These are phyloP conservation scores for Folsomia manolachei DNA, from an alignment of 2,888 invertebrate genomes.

Conservation along the genomic window DNA sequence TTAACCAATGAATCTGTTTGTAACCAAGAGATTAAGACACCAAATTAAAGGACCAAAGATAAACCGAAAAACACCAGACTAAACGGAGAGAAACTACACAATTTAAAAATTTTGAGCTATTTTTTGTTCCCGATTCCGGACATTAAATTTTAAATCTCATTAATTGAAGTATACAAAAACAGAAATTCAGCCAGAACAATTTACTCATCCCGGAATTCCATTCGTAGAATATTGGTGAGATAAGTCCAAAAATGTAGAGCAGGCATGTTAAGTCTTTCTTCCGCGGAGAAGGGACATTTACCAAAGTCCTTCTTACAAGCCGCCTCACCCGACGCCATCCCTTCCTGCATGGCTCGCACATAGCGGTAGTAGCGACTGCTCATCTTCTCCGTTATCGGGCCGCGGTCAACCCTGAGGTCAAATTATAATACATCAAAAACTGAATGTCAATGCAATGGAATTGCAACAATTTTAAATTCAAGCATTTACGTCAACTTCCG, in stretches of 20 bases:
- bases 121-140: too few relatives aligned
- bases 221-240: slow-evolving; percentile 50
- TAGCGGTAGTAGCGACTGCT: slow-evolving; percentile 52
- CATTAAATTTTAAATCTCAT: too few relatives aligned
- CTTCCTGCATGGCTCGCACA: slow-evolving; percentile 51
- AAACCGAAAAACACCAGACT: too few relatives aligned
- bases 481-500: slow-evolving; percentile 50
- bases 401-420: slow-evolving; percentile 45
- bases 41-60: too few relatives aligned
- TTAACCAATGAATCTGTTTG: too few relatives aligned
- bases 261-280: slow-evolving; percentile 51
- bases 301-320: slow-evolving; percentile 47
- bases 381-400: slow-evolving; percentile 46
- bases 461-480: background rate
- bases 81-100: too few relatives aligned
- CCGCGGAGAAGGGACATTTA: slow-evolving; percentile 50
- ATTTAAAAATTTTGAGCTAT: too few relatives aligned
- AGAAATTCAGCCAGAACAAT: too few relatives aligned
- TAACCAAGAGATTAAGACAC: too few relatives aligned
- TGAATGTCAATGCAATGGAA: background rate
- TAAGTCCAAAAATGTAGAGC: slow-evolving; percentile 52
- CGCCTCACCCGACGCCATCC: slow-evolving; percentile 48
- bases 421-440: background rate
- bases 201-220: slow-evolving; percentile 51
- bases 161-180: too few relatives aligned